phyloP scores from a whole-genome alignment of 2,888 invertebrate species.

The Lasioglossum villosulum region DNA sequence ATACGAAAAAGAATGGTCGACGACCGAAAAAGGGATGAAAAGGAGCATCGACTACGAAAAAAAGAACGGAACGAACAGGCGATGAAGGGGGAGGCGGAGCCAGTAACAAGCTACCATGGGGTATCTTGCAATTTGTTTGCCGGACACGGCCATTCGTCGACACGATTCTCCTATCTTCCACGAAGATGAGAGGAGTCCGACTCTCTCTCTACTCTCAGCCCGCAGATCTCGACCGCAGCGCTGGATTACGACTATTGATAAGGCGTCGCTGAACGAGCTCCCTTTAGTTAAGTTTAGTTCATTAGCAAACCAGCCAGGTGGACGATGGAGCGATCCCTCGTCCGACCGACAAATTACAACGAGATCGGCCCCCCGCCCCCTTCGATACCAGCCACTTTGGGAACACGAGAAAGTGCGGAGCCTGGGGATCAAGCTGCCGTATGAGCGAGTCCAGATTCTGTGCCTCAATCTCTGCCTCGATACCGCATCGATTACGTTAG shows the following conservation, averaged over 20 bases:
- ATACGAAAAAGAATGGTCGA: constrained; percentile 56
- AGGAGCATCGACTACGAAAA: constrained; percentile 35
- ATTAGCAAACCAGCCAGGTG: constrained; percentile 80
- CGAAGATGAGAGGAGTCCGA: constrained; percentile 78
- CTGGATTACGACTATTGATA: constrained; percentile 79
- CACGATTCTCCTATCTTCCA: constrained; percentile 82
- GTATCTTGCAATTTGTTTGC: constrained; percentile 84
- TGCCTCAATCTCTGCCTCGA: background rate
- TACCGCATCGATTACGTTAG: background rate
- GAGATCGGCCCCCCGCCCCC: constrained; percentile 64
- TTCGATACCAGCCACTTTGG: constrained; percentile 49
- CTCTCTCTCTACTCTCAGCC: constrained; percentile 59
- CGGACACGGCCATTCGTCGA: constrained; percentile 83
- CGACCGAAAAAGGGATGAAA: constrained; percentile 56
- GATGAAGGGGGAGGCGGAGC: constrained; percentile 35
- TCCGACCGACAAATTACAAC: constrained; percentile 77
- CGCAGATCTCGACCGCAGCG: constrained; percentile 57
- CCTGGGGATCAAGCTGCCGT: background rate
- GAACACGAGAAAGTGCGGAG: constrained; percentile 26
- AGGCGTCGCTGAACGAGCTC: constrained; percentile 76
- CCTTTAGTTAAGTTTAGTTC: constrained; percentile 79
- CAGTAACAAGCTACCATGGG: constrained; percentile 79
- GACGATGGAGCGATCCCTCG: constrained; percentile 76
- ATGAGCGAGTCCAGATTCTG: background rate
- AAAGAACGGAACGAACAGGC: constrained; percentile 26